Evolutionary conservation across 2,797 vertebrate species (phyloP).

Genomic region (Argyrosomus regius): DNA sequence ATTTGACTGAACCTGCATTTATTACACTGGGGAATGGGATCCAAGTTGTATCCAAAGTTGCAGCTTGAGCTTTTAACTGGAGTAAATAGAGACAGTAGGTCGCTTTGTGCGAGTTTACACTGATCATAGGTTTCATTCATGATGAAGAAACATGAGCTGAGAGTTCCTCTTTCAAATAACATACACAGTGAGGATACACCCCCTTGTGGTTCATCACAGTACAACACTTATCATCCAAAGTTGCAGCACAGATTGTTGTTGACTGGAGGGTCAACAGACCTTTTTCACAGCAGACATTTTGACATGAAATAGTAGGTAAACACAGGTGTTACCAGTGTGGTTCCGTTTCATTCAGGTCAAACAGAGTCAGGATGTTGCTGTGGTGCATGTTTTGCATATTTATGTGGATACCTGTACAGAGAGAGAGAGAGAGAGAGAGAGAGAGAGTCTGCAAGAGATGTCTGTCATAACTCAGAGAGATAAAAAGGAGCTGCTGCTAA

Average conservation of each 20-base stretch:
- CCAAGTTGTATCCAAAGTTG: not conserved
- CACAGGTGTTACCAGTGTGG: no score
- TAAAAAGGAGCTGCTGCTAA: not conserved
- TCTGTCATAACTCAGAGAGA: not conserved
- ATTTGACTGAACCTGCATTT: not conserved
- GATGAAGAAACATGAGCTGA: not conserved
- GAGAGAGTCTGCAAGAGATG: not conserved
- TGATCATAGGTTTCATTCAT: not conserved
- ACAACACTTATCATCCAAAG: not conserved
- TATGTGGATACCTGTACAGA: not conserved
- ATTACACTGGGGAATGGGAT: not conserved
- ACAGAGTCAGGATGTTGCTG: no score
- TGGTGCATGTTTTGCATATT: no score
- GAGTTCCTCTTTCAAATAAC: not conserved
- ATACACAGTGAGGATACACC: constrained; percentile 38
- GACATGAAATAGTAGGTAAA: no score
- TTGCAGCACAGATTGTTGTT: not conserved
- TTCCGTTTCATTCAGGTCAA: no score
- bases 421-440: not conserved
- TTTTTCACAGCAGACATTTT: not conserved
- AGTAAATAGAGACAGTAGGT: not conserved
- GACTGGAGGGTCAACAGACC: not conserved
- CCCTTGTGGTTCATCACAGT: constrained; percentile 54
- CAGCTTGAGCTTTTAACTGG: not conserved
- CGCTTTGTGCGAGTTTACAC: not conserved